These are phyloP conservation scores for Drosophila acutilabella DNA, from an alignment of 2,888 invertebrate genomes.

Conservation along the genomic window DNA sequence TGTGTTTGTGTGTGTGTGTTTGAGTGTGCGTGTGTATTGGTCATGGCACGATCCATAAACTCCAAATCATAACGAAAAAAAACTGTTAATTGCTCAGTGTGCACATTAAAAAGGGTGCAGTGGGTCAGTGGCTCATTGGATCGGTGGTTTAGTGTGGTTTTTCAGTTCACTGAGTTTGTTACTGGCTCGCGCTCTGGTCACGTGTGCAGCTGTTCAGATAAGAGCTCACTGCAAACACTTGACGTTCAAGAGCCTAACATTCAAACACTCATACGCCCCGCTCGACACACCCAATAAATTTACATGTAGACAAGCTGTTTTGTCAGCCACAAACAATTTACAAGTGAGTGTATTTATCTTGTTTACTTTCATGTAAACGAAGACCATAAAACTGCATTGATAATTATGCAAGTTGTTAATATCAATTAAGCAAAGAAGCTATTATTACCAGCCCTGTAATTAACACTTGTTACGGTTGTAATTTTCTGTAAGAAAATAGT, in stretches of 20 bases:
- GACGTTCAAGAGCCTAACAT: conserved; percentile 57
- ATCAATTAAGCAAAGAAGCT: background rate
- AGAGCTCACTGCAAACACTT: conserved; percentile 52
- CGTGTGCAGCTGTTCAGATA: conserved; percentile 72
- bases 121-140: conserved; percentile 41
- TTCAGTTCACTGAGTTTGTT: conserved; percentile 24
- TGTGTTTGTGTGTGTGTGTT: conserved; percentile 15
- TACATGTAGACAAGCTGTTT: conserved; percentile 21
- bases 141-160: conserved; percentile 31
- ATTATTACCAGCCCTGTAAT: background rate
- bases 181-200: conserved; percentile 58
- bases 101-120: conserved; percentile 69
- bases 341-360: background rate
- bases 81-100: conserved; percentile 41
- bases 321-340: conserved; percentile 15
- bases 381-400: background rate
- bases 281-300: conserved; percentile 49
- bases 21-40: conserved; percentile 24
- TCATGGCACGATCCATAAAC: conserved; percentile 65
- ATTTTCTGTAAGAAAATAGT: background rate
- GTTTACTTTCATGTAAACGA: background rate
- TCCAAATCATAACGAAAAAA: background rate
- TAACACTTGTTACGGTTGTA: background rate
- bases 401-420: conserved; percentile 3
- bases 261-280: conserved; percentile 49